phyloP scores from a whole-genome alignment of 2,113 vertebrate species.

The Callocephalon fimbriatum region DNA sequence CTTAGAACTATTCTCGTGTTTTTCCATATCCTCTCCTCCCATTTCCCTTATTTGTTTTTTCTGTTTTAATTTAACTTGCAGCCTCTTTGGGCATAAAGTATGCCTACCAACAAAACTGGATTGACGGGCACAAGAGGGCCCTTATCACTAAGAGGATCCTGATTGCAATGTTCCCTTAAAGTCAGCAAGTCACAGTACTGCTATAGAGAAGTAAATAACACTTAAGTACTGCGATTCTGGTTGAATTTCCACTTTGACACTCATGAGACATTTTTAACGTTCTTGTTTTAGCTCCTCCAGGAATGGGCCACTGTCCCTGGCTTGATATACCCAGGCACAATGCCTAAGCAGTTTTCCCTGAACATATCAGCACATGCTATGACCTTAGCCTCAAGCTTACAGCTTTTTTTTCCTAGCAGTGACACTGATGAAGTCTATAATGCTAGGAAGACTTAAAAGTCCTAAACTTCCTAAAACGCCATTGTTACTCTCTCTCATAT shows the following conservation, averaged over 20 bases:
- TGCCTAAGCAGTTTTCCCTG: background rate
- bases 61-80: too few relatives aligned
- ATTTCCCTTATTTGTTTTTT: too few relatives aligned
- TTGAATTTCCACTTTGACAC: background rate
- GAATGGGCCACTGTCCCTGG: background rate
- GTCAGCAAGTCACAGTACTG: background rate
- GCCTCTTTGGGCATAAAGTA: too few relatives aligned
- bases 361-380: accelerated
- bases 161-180: background rate
- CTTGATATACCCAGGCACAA: background rate
- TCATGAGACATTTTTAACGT: background rate
- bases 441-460: background rate
- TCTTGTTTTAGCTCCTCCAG: background rate
- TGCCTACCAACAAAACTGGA: too few relatives aligned
- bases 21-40: too few relatives aligned
- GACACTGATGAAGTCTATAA: background rate
- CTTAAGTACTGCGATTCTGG: background rate
- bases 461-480: background rate
- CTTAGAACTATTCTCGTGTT: too few relatives aligned
- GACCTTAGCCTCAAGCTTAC: background rate
- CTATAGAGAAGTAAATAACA: background rate
- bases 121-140: too few relatives aligned
- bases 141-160: too few relatives aligned
- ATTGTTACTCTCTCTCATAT: background rate
- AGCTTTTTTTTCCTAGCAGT: background rate